Percentiles rank a stretch among this genome's conserved stretches.
phyloP scores from a whole-genome alignment of 2,113 vertebrate genomes.

The Bos indicus region DNA sequence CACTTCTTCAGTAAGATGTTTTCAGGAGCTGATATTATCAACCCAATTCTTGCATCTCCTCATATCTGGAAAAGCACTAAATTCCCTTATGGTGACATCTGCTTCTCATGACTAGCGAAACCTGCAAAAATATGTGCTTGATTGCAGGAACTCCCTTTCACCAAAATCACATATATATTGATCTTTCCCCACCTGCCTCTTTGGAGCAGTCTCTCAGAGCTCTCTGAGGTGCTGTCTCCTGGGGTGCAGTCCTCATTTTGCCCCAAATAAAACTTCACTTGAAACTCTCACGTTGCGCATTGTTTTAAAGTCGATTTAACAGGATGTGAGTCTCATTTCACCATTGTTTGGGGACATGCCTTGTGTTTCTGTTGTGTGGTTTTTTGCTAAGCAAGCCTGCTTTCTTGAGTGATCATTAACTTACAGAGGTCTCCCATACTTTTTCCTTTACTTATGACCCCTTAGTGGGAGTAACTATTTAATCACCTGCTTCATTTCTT shows the following conservation, averaged over 20 bases:
- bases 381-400: neutral
- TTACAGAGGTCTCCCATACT: neutral
- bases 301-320: neutral
- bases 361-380: neutral
- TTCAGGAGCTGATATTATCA: neutral
- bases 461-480: neutral
- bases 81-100: neutral
- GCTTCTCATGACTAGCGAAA: neutral
- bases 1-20: neutral
- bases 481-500: neutral
- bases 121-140: neutral
- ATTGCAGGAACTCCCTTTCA: neutral
- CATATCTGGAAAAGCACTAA: neutral
- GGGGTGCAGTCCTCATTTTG: neutral
- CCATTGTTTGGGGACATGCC: neutral
- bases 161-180: neutral
- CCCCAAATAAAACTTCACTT: neutral
- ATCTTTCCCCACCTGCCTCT: neutral
- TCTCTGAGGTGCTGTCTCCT: neutral
- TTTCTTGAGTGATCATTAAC: neutral
- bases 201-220: neutral
- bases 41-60: neutral
- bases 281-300: neutral
- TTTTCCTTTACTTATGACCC: neutral
- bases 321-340: neutral